phyloP scores from a whole-genome alignment of 2,113 vertebrate species.

The Hepsetus odoe region DNA sequence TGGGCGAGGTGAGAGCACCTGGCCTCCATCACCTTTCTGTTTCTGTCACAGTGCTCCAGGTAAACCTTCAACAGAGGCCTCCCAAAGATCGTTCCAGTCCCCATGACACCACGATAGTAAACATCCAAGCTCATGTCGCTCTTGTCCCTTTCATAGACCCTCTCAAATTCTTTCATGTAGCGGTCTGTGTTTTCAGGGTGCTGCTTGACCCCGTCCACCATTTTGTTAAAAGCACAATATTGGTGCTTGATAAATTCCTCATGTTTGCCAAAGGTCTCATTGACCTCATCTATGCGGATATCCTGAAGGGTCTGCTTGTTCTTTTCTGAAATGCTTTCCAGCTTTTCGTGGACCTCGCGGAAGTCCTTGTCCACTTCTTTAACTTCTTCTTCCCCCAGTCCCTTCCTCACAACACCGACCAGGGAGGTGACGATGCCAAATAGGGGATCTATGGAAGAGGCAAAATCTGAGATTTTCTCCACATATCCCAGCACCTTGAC shows the following conservation, averaged over 20 bases:
- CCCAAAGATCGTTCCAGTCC: slow-evolving; percentile 59
- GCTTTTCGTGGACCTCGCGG: slow-evolving; percentile 63
- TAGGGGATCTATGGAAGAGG: slow-evolving; percentile 77
- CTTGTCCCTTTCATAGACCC: slow-evolving; percentile 71
- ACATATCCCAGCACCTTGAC: slow-evolving; percentile 71
- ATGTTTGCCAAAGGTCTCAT: slow-evolving; percentile 73
- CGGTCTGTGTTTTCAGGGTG: slow-evolving; percentile 55
- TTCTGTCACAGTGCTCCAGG: slow-evolving; percentile 66
- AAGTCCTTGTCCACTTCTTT: slow-evolving; percentile 72
- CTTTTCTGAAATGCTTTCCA: slow-evolving; percentile 73
- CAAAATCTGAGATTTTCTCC: slow-evolving; percentile 78
- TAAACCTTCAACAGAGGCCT: slow-evolving; percentile 72
- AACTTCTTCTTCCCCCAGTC: slow-evolving; percentile 63
- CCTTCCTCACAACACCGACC: slow-evolving; percentile 71
- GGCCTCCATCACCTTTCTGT: slow-evolving; percentile 72
- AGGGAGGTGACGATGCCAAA: slow-evolving; percentile 76
- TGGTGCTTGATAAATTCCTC: slow-evolving; percentile 80
- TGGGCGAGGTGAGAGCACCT: slow-evolving; percentile 73
- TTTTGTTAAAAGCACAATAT: slow-evolving; percentile 70
- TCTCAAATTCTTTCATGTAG: slow-evolving; percentile 68
- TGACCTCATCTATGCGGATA: slow-evolving; percentile 74
- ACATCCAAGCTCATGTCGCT: slow-evolving; percentile 69
- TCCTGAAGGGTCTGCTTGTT: slow-evolving; percentile 72
- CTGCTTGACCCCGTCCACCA: slow-evolving; percentile 70
- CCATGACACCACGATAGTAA: slow-evolving; percentile 72